Evolutionary conservation across 2,113 vertebrate genomes (phyloP).

Genomic region (Ancistrus triradiatus): DNA sequence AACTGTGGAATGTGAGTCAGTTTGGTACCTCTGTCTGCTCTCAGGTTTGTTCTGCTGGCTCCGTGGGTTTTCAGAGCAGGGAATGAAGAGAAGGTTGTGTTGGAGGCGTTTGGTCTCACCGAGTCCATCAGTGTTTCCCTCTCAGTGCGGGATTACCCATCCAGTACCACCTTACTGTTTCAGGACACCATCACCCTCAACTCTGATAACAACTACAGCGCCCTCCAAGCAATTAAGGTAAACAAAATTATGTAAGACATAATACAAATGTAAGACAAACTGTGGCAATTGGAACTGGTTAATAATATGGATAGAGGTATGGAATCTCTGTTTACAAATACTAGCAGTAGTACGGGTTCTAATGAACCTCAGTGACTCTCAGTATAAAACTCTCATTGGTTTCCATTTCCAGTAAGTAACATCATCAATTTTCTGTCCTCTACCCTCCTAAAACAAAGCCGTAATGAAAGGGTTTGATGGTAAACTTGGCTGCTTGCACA

Average conservation of each 20-base stretch:
- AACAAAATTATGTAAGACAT: background rate
- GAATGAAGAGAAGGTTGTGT: slow-evolving; percentile 62
- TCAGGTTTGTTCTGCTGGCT: slow-evolving; percentile 56
- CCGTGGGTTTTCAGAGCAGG: slow-evolving; percentile 60
- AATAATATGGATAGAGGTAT: no score
- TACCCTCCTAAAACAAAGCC: no score
- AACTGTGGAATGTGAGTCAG: background rate
- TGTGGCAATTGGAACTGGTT: no score
- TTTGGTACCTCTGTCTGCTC: background rate
- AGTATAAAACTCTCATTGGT: no score
- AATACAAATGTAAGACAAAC: no score
- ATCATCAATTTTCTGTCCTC: no score
- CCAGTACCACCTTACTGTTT: background rate
- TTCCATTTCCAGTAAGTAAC: no score
- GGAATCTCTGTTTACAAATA: no score
- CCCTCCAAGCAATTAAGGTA: slow-evolving; percentile 59
- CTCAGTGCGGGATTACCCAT: slow-evolving; percentile 42
- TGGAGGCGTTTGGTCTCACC: slow-evolving; percentile 45
- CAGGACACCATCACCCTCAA: slow-evolving; percentile 44
- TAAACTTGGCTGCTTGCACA: no score
- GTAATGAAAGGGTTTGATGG: no score
- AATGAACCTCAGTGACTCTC: no score
- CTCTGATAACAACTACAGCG: slow-evolving; percentile 42
- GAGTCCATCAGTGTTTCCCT: slow-evolving; percentile 42
- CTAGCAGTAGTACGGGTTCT: no score